These are phyloP conservation scores for Tinea pellionella DNA, from an alignment of 2,888 invertebrate genomes.

Conservation along the genomic window DNA sequence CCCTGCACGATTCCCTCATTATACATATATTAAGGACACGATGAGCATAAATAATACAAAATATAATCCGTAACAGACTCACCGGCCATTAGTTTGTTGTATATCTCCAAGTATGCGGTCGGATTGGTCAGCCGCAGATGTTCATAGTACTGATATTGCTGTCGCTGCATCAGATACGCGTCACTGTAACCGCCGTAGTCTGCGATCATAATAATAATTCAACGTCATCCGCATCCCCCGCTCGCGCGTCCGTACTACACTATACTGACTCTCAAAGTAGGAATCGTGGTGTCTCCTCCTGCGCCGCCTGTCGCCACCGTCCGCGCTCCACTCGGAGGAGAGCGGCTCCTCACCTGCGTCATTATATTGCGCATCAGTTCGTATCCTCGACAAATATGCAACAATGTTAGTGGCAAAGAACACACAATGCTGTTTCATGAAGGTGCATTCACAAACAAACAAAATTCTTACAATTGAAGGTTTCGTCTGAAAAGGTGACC, in stretches of 20 bases:
- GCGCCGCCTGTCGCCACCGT: conserved; percentile 13
- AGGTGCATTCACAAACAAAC: neutral
- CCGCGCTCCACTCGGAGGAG: conserved; percentile 16
- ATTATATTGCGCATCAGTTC: conserved; percentile 18
- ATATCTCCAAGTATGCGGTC: conserved; percentile 82
- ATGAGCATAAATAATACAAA: no score
- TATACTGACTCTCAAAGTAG: conserved; percentile 8
- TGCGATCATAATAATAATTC: neutral
- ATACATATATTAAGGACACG: no score
- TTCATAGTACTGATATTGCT: conserved; percentile 81
- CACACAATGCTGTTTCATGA: neutral
- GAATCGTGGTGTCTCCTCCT: conserved; percentile 12
- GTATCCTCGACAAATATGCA: no score
- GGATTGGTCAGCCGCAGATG: conserved; percentile 82
- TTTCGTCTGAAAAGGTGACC: conserved; percentile 59
- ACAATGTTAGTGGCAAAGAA: neutral
- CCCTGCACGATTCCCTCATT: neutral
- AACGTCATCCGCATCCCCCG: neutral
- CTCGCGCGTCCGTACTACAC: neutral
- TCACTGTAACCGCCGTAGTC: conserved; percentile 41
- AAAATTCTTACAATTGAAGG: conserved; percentile 31
- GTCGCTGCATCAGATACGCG: conserved; percentile 65
- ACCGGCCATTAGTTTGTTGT: conserved; percentile 76
- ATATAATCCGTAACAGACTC: no score
- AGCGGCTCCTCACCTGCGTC: neutral